phyloP scores from a whole-genome alignment of 2,797 vertebrate genomes.

The Chaenodraco wilsoni region DNA sequence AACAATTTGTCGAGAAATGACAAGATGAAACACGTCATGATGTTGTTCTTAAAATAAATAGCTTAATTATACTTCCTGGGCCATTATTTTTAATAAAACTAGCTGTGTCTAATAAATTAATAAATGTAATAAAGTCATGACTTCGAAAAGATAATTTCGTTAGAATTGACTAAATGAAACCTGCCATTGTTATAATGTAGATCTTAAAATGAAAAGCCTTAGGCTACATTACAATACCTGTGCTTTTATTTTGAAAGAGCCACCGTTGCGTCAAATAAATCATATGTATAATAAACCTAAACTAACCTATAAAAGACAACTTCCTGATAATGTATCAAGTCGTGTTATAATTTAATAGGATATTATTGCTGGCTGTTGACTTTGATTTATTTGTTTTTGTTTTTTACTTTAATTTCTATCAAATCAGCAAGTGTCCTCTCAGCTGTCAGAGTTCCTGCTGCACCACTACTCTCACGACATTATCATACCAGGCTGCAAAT shows the following conservation, averaged over 20 bases:
- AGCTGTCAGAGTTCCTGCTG: constrained; percentile 4
- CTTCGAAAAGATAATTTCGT: no score
- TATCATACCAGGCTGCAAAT: constrained; percentile 8
- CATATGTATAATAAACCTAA: no score
- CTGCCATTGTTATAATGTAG: no score
- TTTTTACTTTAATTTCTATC: neutral
- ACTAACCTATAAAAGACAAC: neutral
- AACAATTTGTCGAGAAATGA: no score
- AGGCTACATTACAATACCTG: neutral
- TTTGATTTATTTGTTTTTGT: neutral
- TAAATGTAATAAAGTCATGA: no score
- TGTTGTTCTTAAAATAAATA: no score
- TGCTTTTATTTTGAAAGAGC: neutral
- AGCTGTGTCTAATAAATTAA: no score
- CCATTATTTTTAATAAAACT: no score
- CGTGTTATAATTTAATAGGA: neutral
- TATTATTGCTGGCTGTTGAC: neutral
- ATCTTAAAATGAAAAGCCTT: neutral
- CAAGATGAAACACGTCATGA: no score
- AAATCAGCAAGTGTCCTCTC: neutral
- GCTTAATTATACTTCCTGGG: no score
- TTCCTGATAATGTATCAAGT: neutral
- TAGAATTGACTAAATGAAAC: no score
- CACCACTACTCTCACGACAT: neutral
- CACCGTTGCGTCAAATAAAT: neutral